Evolutionary conservation across 2,888 invertebrate genomes (phyloP), one percentile per base, ranked within the genome.

Genomic region (Carcina quercana): DNA sequence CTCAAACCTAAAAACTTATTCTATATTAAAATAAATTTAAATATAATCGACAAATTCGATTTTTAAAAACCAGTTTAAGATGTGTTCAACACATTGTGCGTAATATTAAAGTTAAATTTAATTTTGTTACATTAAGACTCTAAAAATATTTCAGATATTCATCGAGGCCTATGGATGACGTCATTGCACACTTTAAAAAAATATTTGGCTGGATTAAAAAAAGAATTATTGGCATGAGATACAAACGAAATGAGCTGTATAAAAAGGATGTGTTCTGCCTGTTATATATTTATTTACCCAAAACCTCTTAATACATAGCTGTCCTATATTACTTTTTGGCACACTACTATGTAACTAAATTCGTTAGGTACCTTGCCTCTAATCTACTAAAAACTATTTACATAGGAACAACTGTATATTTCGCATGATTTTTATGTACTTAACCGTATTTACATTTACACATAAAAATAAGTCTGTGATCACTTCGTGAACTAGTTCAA

Each of bases 321-420:
- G 57, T n/a, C 60, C 56, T 67, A 65, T 36, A 53, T 50, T 50
- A 28, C 13, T 66, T 65, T 76, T 78, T 75, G 78, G 75, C 76
- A 75, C 75, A 47, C 68, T 62, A 66, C 61, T 64, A 59, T 41
- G 56, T 41, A 56, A 47, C 67, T 71, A 74, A 68, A 67, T 64
- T 61, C 63, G 63, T 59, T 51, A 47, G 35, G 40, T 47, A 38
- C 49, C 58, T 56, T 17, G 7, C 37, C 17, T 8, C 24, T 30
- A 34, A 34, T 34, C 32, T 53, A 45, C 54, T 55, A 50, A 53
- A 32, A 45, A 49, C 42, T 64, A 67, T 70, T 50, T 70, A 72
- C 66, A 69, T 75, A 76, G 75, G 78, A 76, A 76, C 76, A 64
- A 68, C 48, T 46, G 49, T 47, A 47, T 42, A 43, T 49, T 48